Percentiles rank a stretch among this genome's conserved stretches.
Evolutionary conservation across 2,113 vertebrate genomes (phyloP).

Genomic region (Hippocampus comes): DNA sequence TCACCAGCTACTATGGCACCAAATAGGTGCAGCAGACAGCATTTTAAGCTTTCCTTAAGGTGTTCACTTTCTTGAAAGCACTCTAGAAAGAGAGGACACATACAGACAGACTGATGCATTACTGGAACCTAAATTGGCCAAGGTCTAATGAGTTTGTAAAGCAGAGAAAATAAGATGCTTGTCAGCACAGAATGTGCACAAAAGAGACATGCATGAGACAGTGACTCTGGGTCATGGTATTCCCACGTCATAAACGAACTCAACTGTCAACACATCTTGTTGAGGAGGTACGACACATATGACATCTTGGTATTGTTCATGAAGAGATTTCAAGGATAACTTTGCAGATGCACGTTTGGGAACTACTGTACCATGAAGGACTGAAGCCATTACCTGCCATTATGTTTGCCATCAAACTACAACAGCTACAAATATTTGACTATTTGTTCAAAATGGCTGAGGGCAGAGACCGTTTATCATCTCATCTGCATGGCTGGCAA

Average conservation of each 20-base stretch:
- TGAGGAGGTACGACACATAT: constrained; percentile 2
- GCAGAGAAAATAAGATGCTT: constrained; percentile 15
- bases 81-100: constrained; percentile 72
- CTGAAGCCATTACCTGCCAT: constrained; percentile 10
- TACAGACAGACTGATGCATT: constrained; percentile 16
- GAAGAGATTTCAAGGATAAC: background rate
- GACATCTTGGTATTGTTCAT: constrained; percentile 18
- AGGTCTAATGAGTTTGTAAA: constrained; percentile 3
- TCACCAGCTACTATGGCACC: constrained; percentile 92
- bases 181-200: constrained; percentile 4
- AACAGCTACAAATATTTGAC: constrained; percentile 21
- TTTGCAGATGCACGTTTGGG: background rate
- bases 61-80: constrained; percentile 99
- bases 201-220: constrained; percentile 7
- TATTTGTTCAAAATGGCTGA: constrained; percentile 49
- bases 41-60: constrained; percentile 95
- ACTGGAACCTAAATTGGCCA: background rate
- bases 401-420: constrained; percentile 39
- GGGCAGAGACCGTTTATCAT: constrained; percentile 41
- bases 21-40: constrained; percentile 93
- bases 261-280: constrained; percentile 46
- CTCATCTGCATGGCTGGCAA: constrained; percentile 42
- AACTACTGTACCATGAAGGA: background rate
- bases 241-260: constrained; percentile 56
- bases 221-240: constrained; percentile 32